Evolutionary conservation across 2,888 invertebrate genomes (phyloP).

Genomic region (Podotricha telesiphe): DNA sequence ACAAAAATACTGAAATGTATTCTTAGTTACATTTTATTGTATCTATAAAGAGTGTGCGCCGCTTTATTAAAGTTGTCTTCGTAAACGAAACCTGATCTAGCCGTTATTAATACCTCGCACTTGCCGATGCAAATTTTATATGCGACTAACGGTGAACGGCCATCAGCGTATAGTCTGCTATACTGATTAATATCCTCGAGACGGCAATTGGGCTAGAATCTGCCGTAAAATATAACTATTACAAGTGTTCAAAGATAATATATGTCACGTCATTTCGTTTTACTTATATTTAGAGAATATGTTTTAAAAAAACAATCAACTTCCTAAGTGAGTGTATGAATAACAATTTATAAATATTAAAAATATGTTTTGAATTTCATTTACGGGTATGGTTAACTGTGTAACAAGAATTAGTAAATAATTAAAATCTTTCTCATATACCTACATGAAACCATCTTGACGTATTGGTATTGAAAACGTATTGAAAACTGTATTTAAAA

Average conservation of each 20-base stretch:
- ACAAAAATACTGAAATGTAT: background rate
- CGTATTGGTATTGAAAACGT: too few species aligned
- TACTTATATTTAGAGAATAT: too few species aligned
- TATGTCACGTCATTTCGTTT: too few species aligned
- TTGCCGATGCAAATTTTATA: conserved; percentile 44
- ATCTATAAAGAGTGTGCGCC: conserved; percentile 21
- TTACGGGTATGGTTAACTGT: too few species aligned
- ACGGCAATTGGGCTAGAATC: conserved; percentile 21
- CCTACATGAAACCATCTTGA: too few species aligned
- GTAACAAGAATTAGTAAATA: too few species aligned
- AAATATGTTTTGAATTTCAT: too few species aligned
- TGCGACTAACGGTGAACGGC: conserved; percentile 39
- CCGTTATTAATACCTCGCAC: conserved; percentile 44
- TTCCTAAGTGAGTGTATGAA: too few species aligned
- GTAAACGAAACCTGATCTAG: conserved; percentile 42
- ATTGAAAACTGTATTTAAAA: too few species aligned
- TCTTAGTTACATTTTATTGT: conserved; percentile 4
- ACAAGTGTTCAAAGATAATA: background rate
- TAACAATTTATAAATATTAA: too few species aligned
- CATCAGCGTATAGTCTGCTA: conserved; percentile 30
- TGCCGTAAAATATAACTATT: background rate
- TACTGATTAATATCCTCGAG: conserved; percentile 34
- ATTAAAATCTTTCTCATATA: too few species aligned
- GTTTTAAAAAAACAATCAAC: too few species aligned
- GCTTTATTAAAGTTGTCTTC: conserved; percentile 19